Percentiles rank a stretch among this genome's conserved stretches.
Evolutionary conservation across 1,140 invertebrate species (phyloP).

Genomic region (Heliconius hermathena): DNA sequence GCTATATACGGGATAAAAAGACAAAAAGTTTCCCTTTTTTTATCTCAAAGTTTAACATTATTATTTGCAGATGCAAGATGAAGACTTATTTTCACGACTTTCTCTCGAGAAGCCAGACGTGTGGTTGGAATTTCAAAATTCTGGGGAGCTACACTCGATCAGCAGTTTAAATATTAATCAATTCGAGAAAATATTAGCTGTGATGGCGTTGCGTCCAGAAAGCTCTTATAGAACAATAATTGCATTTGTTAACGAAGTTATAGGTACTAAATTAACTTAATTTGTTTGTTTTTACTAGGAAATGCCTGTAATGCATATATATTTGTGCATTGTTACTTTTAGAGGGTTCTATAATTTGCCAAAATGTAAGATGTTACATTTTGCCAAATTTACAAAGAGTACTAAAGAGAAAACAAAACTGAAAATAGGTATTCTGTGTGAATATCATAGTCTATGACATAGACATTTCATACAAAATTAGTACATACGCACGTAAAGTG

Average conservation of each 20-base stretch:
- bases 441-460: too few relatives aligned
- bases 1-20: too few relatives aligned
- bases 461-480: too few relatives aligned
- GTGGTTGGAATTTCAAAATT: slow-evolving; percentile 87
- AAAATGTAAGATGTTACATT: too few relatives aligned
- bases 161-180: slow-evolving; percentile 48
- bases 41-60: not conserved
- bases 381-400: too few relatives aligned
- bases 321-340: too few relatives aligned
- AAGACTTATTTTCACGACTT: slow-evolving; percentile 85
- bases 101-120: slow-evolving; percentile 83
- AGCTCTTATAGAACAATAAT: slow-evolving; percentile 59
- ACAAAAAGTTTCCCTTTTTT: not conserved
- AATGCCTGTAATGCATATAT: too few relatives aligned
- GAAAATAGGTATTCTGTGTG: too few relatives aligned
- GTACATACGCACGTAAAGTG: too few relatives aligned
- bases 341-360: too few relatives aligned
- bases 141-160: slow-evolving; percentile 60
- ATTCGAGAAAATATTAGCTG: slow-evolving; percentile 54
- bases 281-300: too few relatives aligned
- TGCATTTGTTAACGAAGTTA: slow-evolving; percentile 55
- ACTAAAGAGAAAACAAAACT: too few relatives aligned
- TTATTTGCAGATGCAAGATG: slow-evolving; percentile 78
- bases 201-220: slow-evolving; percentile 51
- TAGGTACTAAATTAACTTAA: slow-evolving; percentile 48